Evolutionary conservation across 2,113 vertebrate species (phyloP), one percentile per base, ranked within the genome.

Genomic region (Procapra przewalskii): DNA sequence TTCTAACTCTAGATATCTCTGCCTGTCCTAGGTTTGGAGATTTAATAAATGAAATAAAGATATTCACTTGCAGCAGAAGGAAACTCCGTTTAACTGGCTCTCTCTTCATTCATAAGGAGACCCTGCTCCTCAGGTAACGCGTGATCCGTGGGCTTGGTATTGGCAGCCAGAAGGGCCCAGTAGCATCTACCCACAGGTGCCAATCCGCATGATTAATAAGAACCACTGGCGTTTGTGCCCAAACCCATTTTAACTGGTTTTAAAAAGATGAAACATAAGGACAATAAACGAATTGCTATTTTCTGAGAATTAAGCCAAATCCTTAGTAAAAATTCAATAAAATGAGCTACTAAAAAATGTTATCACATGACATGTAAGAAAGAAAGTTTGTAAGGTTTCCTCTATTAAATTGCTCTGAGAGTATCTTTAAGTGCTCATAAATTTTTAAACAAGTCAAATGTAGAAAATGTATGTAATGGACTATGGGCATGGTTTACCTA

Each of bases 391-490:
- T 75, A 80, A 96, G 40, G 1, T 95, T 33, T 64, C 14, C 29
- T 80, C 9, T 83, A 71, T 96, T 60, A 96, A 93, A 83, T 4
- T 93, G 29, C 6, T 80, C 19, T 89, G 11, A 40, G 91, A 87
- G 7, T 84, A 48, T 91, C 40, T 96, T 92, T 92, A 85, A 75
- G 75, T 92, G 92, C 40, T 90, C 59, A 87, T 92, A 92, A 64
- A 87, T 80, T 2, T 93, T 96, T 81, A 92, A 94, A 88, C 92
- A 93, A 97, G n/a, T 31, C 45, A 86, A 96, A 88, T 23, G 21
- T 88, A 14, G 48, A 64, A 91, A 71, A 60, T 84, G 9, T 95
- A 57, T 52, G 19, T 82, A 93, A 59, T 84, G 21, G 16, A 57
- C 91, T 89, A 59, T 15, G 6, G 55, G 48, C 23, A 80, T 50